phyloP scores from a whole-genome alignment of 2,113 vertebrate genomes.

The Oceanodroma tethys region DNA sequence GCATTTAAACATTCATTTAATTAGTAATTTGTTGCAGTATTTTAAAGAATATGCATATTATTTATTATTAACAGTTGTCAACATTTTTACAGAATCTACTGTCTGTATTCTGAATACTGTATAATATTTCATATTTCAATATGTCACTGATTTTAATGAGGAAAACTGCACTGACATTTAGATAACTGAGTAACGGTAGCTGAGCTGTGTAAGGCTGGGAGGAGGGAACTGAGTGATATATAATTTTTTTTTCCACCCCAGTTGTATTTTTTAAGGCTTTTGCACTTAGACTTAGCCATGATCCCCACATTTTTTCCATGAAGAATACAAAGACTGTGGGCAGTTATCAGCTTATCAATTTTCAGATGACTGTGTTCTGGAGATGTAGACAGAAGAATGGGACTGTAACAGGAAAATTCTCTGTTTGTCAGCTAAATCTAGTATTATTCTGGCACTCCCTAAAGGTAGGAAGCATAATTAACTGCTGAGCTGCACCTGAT shows the following conservation, averaged over 20 bases:
- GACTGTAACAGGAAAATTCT: not conserved
- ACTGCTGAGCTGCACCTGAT: not conserved
- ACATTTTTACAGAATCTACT: not conserved
- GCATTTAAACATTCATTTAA: not conserved
- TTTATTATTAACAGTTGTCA: not conserved
- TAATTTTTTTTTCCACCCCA: not conserved
- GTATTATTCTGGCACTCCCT: not conserved
- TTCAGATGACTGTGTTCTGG: slow-evolving; percentile 8
- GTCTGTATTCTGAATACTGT: not conserved
- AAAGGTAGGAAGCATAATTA: slow-evolving; percentile 42
- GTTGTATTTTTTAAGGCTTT: not conserved
- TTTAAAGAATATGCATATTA: not conserved
- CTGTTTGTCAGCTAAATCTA: slow-evolving; percentile 31
- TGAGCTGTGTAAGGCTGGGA: not conserved
- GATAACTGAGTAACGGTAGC: not conserved
- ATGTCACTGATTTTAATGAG: not conserved
- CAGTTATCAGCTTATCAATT: slow-evolving; percentile 12
- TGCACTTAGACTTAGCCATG: not conserved
- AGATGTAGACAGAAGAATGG: not conserved
- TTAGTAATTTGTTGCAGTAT: not conserved
- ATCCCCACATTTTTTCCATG: not conserved
- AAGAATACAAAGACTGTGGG: slow-evolving; percentile 17
- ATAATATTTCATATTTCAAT: not conserved
- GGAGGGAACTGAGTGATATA: not conserved
- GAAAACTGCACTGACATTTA: not conserved